Conservation (phyloP, 2,888 invertebrate species). For the Chrysodeixis includens region DNA sequence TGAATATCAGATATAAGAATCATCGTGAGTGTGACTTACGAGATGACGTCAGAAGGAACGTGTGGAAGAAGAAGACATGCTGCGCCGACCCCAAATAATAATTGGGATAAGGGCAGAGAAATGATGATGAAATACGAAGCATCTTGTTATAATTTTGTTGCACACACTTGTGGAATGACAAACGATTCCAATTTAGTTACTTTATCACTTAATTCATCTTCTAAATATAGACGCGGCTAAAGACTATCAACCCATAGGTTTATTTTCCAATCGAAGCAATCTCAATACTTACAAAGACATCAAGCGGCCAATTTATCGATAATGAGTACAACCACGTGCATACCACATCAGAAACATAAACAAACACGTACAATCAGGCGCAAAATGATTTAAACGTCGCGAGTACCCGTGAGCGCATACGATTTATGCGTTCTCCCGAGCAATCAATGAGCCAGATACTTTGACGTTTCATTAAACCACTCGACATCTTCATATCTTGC, state of each 20-base stretch:
- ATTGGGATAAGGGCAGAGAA: too few species aligned
- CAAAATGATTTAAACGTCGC: constrained; percentile 67
- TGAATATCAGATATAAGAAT: too few species aligned
- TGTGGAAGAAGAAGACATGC: too few species aligned
- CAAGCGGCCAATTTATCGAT: constrained; percentile 49
- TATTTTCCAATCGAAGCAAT: constrained; percentile 22
- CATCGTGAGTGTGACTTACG: too few species aligned
- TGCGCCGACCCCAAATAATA: too few species aligned
- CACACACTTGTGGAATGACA: too few species aligned
- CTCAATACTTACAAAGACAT: constrained; percentile 11
- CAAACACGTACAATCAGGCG: constrained; percentile 70
- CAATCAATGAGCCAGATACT: constrained; percentile 81
- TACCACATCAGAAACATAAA: constrained; percentile 57
- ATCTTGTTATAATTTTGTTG: too few species aligned
- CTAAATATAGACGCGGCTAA: neutral
- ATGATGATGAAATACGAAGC: too few species aligned
- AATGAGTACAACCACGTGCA: constrained; percentile 56
- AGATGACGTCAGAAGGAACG: too few species aligned
- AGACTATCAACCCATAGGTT: neutral
- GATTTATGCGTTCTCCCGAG: constrained; percentile 68
- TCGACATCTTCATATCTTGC: constrained; percentile 86
- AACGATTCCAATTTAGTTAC: too few species aligned
- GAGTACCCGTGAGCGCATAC: constrained; percentile 67
- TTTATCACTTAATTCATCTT: constrained; percentile 1
- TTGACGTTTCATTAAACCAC: constrained; percentile 86